Percentiles rank a stretch among this genome's conserved stretches.
Evolutionary conservation across 2,797 vertebrate species (phyloP).

Genomic region (Catamblyrhynchus diadema): DNA sequence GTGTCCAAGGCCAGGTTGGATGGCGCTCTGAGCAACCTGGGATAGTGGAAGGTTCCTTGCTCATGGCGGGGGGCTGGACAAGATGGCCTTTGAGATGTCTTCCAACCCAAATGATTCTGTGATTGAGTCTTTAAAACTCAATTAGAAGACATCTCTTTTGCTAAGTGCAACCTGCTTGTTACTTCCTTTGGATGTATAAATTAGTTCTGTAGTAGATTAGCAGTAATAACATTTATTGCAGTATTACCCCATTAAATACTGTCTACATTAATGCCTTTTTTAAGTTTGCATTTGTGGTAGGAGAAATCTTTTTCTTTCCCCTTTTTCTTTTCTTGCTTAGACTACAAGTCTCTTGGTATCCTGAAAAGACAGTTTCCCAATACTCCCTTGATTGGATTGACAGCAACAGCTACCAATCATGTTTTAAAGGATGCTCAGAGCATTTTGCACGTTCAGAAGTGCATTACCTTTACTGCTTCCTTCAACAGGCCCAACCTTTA

Average conservation of each 20-base stretch:
- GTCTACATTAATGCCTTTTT: not conserved
- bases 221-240: not conserved
- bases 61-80: not conserved
- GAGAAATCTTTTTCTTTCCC: not conserved
- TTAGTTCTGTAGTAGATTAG: not conserved
- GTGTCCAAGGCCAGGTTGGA: not conserved
- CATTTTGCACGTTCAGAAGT: constrained; percentile 86
- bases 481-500: constrained; percentile 94
- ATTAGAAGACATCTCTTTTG: not conserved
- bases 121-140: not conserved
- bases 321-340: constrained; percentile 62
- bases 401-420: constrained; percentile 91
- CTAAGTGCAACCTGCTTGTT: not conserved
- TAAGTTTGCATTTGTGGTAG: not conserved
- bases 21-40: not conserved
- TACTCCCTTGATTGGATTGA: constrained; percentile 87
- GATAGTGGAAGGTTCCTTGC: not conserved
- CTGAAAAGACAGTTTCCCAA: constrained; percentile 94
- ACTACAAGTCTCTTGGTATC: constrained; percentile 96
- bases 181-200: not conserved
- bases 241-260: not conserved
- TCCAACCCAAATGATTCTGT: not conserved
- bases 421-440: constrained; percentile 91
- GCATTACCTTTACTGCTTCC: constrained; percentile 88
- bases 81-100: not conserved